Percentiles rank a stretch among this genome's conserved stretches.
These are phyloP conservation scores for Dinomys branickii DNA, from an alignment of 2,113 vertebrate genomes.

Conservation along the genomic window DNA sequence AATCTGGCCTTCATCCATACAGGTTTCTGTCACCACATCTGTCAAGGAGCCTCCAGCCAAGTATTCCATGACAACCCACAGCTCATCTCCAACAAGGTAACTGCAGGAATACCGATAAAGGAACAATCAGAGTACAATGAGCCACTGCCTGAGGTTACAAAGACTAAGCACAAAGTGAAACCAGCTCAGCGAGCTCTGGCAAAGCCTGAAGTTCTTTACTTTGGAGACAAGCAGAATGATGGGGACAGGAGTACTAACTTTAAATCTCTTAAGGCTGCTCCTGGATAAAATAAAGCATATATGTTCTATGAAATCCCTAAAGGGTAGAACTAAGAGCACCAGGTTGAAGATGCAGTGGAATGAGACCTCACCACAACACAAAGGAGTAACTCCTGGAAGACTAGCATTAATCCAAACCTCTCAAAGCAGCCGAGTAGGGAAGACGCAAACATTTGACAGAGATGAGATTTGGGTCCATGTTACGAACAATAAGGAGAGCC, in stretches of 20 bases:
- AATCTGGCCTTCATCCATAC: slow-evolving; percentile 98
- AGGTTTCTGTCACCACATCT: slow-evolving; percentile 97
- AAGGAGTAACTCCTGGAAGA: slow-evolving; percentile 34
- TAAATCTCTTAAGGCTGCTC: not conserved
- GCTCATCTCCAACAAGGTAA: slow-evolving; percentile 98
- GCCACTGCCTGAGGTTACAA: not conserved
- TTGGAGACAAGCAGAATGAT: slow-evolving; percentile 2
- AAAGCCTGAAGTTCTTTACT: slow-evolving; percentile 27
- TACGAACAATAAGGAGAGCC: not conserved
- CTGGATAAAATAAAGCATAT: not conserved
- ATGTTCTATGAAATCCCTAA: not conserved
- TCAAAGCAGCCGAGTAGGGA: not conserved
- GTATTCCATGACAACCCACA: slow-evolving; percentile 99
- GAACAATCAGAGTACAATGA: not conserved
- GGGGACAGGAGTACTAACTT: not conserved
- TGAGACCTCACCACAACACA: slow-evolving; percentile 28
- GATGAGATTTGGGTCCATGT: not conserved
- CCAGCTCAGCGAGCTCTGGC: not conserved
- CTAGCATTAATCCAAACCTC: not conserved
- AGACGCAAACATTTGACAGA: not conserved
- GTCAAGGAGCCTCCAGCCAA: slow-evolving; percentile 97
- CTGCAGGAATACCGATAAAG: slow-evolving; percentile 81
- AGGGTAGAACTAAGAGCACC: slow-evolving; percentile 20
- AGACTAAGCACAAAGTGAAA: not conserved
- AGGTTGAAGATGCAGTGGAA: slow-evolving; percentile 39